Base-by-base conservation (phyloP, 1,140 invertebrate genomes). In the Papilio xuthus region DNA sequence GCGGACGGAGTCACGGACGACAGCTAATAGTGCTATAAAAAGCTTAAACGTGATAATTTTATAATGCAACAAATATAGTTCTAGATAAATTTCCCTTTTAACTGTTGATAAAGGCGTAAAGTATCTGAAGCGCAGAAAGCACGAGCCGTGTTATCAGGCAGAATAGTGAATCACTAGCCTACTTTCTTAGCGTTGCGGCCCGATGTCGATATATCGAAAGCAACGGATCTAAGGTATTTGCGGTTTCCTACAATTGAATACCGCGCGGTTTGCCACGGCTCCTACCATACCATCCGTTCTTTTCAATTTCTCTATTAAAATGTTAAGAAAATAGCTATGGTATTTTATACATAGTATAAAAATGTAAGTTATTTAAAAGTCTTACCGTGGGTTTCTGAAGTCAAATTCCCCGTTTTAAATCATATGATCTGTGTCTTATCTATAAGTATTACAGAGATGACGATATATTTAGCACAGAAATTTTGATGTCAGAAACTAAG, bases 241-340 rank as follows among this genome's bases (percentile, higher is more conserved):
- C 84, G 88, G 90, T 91, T 89, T 83, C 84, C 85, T 88, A 90
- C 89, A 88, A 92, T 89, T 90, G 85, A 92, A 91, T 92, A 87
- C 85, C 84, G 80, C 83, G 84, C 83, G 80, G 85, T 87, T 84
- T 80, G 80, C 82, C 81, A 60, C 81, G 80, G 78, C 82, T 82
- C 80, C 80, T 82, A 82, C 80, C 75, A 83, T 77, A 77, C 79
- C 72, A 82, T 82, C 80, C 70, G 75, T 80, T 84, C 77, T 70
- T 23, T 73, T 50, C 71, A 44, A 73, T 44, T 73, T 73, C 42
- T 73, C 41, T 26, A 73, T 44, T 73, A 47, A 47, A 23, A 26
- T 26, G 10, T 47, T 26, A 26, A 47, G 37, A 73, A 73, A 73
- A 73, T 47, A 28, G 32, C 32, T 12, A 13, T 50, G 20, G 9